Evolutionary conservation across 1,140 invertebrate genomes (phyloP).

Genomic region (Sinella curviseta): DNA sequence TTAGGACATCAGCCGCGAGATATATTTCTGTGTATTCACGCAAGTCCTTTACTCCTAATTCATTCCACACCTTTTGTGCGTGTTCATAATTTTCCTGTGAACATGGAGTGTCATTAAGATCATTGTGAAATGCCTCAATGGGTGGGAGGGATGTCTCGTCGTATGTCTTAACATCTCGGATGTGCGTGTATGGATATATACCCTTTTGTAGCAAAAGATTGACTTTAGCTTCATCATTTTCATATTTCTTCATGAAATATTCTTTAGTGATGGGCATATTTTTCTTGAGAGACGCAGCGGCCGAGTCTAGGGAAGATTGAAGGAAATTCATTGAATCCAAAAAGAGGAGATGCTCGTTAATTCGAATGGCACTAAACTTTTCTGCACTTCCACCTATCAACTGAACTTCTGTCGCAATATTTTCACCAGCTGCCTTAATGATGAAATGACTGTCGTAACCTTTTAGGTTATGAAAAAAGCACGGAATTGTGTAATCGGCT

Average conservation of each 20-base stretch:
- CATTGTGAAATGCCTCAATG: too few relatives aligned
- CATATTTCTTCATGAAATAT: too few relatives aligned
- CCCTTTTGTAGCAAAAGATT: too few relatives aligned
- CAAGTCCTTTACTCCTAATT: not conserved
- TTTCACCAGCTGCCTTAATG: not conserved
- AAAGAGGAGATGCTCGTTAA: not conserved
- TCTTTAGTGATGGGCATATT: not conserved
- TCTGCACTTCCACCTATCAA: slow-evolving; percentile 22
- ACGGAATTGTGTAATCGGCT: too few relatives aligned
- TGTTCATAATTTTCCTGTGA: too few relatives aligned
- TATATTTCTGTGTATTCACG: not conserved
- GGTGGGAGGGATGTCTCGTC: too few relatives aligned
- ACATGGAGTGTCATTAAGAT: too few relatives aligned
- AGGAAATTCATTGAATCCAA: not conserved
- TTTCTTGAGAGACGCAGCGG: not conserved
- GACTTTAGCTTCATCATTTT: too few relatives aligned
- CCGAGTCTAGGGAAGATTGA: not conserved
- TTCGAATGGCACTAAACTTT: slow-evolving; percentile 15
- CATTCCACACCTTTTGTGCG: too few relatives aligned
- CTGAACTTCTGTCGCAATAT: not conserved
- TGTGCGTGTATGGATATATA: not conserved
- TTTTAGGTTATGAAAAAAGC: slow-evolving; percentile 25
- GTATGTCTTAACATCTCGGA: not conserved
- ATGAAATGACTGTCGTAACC: too few relatives aligned
- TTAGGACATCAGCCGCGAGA: not conserved